phyloP scores from a whole-genome alignment of 2,888 invertebrate species.

The Galeopsomyia nigrocyanea region DNA sequence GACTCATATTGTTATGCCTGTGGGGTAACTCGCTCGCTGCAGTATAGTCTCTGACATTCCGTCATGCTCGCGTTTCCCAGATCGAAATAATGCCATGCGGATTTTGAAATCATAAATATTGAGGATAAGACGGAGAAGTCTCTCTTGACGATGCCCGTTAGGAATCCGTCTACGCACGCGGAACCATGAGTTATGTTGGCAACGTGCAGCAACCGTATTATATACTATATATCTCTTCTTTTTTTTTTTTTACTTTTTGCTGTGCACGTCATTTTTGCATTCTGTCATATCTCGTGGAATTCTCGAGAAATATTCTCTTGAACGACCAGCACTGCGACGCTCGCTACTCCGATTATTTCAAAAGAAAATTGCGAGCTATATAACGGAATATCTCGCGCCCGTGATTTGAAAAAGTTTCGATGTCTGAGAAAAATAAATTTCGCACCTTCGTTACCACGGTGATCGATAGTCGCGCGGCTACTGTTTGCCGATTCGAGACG shows the following conservation, averaged over 20 bases:
- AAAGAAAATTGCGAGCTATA: no score
- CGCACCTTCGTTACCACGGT: constrained; percentile 11
- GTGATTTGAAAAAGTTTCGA: not conserved
- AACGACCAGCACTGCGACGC: no score
- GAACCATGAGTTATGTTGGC: constrained; percentile 25
- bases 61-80: constrained; percentile 68
- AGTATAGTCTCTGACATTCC: constrained; percentile 66
- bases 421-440: constrained; percentile 5
- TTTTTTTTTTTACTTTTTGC: no score
- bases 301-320: no score
- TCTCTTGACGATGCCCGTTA: constrained; percentile 56
- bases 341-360: no score
- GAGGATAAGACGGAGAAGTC: constrained; percentile 47
- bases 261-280: no score
- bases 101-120: constrained; percentile 67
- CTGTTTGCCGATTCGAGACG: constrained; percentile 47
- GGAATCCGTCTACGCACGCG: constrained; percentile 57
- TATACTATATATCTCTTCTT: no score
- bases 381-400: no score
- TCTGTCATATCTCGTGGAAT: no score
- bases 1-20: constrained; percentile 31
- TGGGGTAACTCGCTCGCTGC: not conserved
- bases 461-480: constrained; percentile 26
- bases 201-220: no score
- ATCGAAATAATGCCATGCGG: constrained; percentile 67